Evolutionary conservation across 1,140 invertebrate genomes (phyloP), one percentile per base, ranked within the genome.

Genomic region (Diorhabda sublineata): DNA sequence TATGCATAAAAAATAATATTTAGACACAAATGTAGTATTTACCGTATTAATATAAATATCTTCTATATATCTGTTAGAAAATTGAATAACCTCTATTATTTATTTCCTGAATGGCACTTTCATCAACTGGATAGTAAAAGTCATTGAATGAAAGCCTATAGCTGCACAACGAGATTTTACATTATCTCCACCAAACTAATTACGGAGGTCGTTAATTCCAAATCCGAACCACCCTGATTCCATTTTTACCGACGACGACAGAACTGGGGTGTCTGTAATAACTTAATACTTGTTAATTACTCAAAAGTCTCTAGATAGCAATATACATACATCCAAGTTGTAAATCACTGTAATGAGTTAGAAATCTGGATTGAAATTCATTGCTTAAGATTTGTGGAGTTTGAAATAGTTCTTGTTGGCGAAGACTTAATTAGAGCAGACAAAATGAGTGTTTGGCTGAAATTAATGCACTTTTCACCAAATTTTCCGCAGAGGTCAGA

Each of bases 201-300:
- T 62, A 62, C 42, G 42, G 11, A 44, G 42, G 61, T 62, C 61
- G 61, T 62, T 62, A 62, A 62, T 62, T 62, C 61, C 61, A 9
- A 69, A 64, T 69, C 45, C 63, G 60, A 61, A 66, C 69, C 58
- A 70, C 69, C 69, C 69, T 70, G 42, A 56, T 47, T 60, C 45
- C n/a, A 57, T 63, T 70, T 70, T 69, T 70, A 62, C 59, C 64
- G 56, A 65, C 47, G 63, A 69, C 56, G 57, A 66, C 47, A 52
- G 47, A 62, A 62, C 43, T 45, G 59, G 69, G 69, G 60, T 66
- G 47, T 44, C 59, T 52, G 60, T 70, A 70, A 70, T 70, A 62
- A 69, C 64, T 69, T 69, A 69, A 69, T 69, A 69, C 69, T 62
- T 70, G 69, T 71, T 71, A 71, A 71, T 71, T 71, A 67, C 61